Conservation (phyloP, 2,113 vertebrate genomes). For the Cygnus atratus region DNA sequence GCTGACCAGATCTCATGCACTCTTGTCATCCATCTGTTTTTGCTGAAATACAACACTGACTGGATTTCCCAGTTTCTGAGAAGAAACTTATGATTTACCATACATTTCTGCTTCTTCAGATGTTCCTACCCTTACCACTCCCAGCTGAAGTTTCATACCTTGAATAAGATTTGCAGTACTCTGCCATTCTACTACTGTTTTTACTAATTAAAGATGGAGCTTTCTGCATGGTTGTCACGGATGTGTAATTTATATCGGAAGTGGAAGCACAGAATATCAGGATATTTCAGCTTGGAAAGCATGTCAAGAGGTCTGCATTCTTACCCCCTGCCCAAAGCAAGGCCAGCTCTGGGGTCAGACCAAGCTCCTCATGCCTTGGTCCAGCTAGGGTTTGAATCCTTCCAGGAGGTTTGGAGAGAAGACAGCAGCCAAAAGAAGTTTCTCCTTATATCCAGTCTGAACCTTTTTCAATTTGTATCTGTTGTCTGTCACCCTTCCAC, state of each 20-base stretch:
- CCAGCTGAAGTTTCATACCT: not conserved
- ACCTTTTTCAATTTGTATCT: not conserved
- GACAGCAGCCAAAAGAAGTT: not conserved
- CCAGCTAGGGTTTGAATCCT: not conserved
- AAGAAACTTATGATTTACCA: not conserved
- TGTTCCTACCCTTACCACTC: not conserved
- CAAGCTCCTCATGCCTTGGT: not conserved
- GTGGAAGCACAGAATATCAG: not conserved
- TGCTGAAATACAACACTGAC: not conserved
- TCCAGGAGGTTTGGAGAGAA: not conserved
- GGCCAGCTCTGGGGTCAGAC: not conserved
- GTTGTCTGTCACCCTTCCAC: not conserved
- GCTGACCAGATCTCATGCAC: accelerated
- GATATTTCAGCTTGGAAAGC: not conserved
- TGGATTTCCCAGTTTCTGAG: not conserved
- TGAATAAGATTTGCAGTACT: not conserved
- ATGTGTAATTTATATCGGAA: not conserved
- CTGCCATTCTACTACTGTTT: not conserved
- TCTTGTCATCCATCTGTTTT: not conserved
- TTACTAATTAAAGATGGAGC: not conserved
- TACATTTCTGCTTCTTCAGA: not conserved
- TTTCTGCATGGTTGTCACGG: not conserved
- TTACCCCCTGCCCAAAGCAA: not conserved
- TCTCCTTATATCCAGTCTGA: not conserved
- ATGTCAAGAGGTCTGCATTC: accelerated